Evolutionary conservation across 2,888 invertebrate species (phyloP).

Genomic region (Tachystola acroxantha): DNA sequence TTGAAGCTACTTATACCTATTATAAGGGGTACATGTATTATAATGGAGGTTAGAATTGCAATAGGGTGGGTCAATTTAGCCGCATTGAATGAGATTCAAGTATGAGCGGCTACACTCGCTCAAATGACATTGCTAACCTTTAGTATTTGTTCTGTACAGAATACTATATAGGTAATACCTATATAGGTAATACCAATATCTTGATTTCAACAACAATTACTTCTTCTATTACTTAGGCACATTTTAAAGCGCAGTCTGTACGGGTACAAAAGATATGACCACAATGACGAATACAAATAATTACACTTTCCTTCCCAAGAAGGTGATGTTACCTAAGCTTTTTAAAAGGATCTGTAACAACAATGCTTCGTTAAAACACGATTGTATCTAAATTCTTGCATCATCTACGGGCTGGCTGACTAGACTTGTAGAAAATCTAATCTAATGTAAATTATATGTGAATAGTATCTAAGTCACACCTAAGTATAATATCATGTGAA

Average conservation of each 20-base stretch:
- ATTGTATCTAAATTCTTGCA: constrained; percentile 1
- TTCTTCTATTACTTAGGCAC: background rate
- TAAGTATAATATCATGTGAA: too few species aligned
- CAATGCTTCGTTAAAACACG: constrained; percentile 3
- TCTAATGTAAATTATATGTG: background rate
- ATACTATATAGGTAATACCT: too few species aligned
- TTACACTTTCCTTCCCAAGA: constrained; percentile 10
- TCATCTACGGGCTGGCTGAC: background rate
- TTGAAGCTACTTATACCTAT: too few species aligned
- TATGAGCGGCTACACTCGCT: too few species aligned
- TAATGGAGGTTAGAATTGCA: too few species aligned
- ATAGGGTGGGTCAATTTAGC: too few species aligned
- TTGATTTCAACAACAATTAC: too few species aligned
- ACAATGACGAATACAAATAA: constrained; percentile 1
- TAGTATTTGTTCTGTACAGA: too few species aligned
- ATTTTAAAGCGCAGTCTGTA: background rate
- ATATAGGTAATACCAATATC: too few species aligned
- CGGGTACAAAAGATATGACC: background rate
- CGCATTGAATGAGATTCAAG: too few species aligned
- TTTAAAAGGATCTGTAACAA: constrained; percentile 2
- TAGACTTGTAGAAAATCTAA: background rate
- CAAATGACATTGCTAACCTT: too few species aligned
- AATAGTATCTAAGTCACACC: background rate
- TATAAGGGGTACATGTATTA: too few species aligned
- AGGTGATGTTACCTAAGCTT: constrained; percentile 9